Conservation (phyloP, 2,888 invertebrate species). For the Drosophila sordidula region DNA sequence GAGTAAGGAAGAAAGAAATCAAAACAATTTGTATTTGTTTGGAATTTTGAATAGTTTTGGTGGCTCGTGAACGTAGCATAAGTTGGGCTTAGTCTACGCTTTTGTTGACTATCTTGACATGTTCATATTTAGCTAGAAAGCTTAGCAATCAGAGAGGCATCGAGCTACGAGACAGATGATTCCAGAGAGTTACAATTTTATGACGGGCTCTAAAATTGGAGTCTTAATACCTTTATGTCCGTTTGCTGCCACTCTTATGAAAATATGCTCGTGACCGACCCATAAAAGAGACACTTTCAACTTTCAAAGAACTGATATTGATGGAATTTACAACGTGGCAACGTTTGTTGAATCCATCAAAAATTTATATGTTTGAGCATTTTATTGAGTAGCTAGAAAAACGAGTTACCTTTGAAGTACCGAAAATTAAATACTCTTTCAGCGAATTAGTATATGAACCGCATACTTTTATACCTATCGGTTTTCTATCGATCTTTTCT, state of each 20-base stretch:
- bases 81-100: constrained; percentile 26
- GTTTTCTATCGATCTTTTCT: no score
- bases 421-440: background rate
- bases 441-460: no score
- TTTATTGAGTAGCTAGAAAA: background rate
- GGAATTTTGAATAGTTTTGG: constrained; percentile 11
- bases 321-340: background rate
- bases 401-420: background rate
- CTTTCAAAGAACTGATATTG: constrained; percentile 17
- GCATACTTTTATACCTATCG: background rate
- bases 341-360: background rate
- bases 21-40: background rate
- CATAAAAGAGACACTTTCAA: constrained; percentile 7
- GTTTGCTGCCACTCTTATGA: constrained; percentile 3
- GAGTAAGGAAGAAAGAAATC: no score
- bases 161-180: background rate
- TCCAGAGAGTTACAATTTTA: constrained; percentile 1
- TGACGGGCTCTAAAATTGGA: constrained; percentile 11
- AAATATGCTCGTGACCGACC: constrained; percentile 14
- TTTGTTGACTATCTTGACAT: constrained; percentile 32
- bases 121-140: constrained; percentile 43
- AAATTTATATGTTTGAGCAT: background rate
- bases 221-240: constrained; percentile 11
- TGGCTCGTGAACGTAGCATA: constrained; percentile 49
- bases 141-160: constrained; percentile 12